These are phyloP conservation scores for Palaemon carinicauda DNA, from an alignment of 1,140 invertebrate genomes.

Conservation along the genomic window DNA sequence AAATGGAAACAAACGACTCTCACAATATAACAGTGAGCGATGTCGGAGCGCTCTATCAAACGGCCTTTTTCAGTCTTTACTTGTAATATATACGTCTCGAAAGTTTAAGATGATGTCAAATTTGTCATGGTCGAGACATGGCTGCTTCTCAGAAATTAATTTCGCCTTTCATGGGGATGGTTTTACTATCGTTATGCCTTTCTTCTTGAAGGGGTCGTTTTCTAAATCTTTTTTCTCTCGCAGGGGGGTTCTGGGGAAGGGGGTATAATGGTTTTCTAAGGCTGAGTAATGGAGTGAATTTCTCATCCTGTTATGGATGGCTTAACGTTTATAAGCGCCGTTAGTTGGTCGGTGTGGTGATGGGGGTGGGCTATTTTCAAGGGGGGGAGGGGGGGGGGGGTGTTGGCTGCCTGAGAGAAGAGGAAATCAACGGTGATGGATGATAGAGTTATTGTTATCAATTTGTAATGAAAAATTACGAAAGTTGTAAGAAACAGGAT, in stretches of 20 bases:
- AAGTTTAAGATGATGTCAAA: conserved; percentile 25
- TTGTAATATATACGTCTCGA: conserved; percentile 27
- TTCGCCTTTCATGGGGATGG: neutral
- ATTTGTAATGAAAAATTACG: too few relatives aligned
- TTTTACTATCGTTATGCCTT: neutral
- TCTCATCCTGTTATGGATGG: too few relatives aligned
- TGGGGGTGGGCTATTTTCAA: neutral
- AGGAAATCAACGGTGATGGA: too few relatives aligned
- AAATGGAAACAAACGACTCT: conserved; percentile 29
- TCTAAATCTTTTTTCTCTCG: too few relatives aligned
- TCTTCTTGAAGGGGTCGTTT: neutral
- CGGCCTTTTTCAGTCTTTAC: conserved; percentile 3
- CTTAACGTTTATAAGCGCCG: too few relatives aligned
- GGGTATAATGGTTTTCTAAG: neutral
- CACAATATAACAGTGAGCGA: conserved; percentile 47
- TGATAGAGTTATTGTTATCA: too few relatives aligned
- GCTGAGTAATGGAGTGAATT: neutral
- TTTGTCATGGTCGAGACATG: conserved; percentile 17
- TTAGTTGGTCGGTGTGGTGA: too few relatives aligned
- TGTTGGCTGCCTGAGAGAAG: too few relatives aligned
- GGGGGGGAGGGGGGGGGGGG: neutral
- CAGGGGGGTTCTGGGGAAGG: too few relatives aligned
- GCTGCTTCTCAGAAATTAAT: neutral
- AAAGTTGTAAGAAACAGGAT: too few relatives aligned
- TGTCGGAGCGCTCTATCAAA: conserved; percentile 43